Evolutionary conservation across 2,888 invertebrate genomes (phyloP).

Genomic region (Mesorhabditis sp.): DNA sequence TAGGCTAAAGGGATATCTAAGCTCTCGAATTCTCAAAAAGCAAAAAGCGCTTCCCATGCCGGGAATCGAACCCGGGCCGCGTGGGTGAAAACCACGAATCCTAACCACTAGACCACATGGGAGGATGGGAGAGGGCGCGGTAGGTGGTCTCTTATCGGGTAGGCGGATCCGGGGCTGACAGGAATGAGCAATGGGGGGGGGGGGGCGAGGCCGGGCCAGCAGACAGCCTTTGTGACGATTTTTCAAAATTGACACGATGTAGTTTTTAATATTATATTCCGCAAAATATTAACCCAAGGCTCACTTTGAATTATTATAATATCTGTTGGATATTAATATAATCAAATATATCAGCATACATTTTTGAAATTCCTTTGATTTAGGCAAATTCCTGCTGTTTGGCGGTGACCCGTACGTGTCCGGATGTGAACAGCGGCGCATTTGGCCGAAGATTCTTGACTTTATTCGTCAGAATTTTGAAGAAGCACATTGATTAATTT

Average conservation of each 20-base stretch:
- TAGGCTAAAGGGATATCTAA: background rate
- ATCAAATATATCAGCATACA: no score
- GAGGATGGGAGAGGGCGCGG: background rate
- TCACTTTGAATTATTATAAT: no score
- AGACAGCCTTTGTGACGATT: no score
- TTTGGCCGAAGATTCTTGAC: background rate
- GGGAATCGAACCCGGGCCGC: slow-evolving; percentile 58
- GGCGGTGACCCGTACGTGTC: slow-evolving; percentile 1
- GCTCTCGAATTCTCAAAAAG: background rate
- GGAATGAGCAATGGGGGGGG: no score
- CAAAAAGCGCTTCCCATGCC: slow-evolving; percentile 48
- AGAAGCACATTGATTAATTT: no score
- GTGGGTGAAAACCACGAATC: slow-evolving; percentile 49
- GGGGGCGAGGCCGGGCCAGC: no score
- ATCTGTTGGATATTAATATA: no score
- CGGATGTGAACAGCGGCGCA: background rate
- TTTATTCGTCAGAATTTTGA: background rate
- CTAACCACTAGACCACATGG: slow-evolving; percentile 6
- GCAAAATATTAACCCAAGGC: no score
- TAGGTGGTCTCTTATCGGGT: no score
- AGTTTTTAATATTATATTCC: no score
- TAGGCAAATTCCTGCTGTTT: slow-evolving; percentile 5
- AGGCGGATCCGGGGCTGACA: no score
- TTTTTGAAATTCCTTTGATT: background rate
- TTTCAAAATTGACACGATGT: no score